These are phyloP conservation scores for Apis dorsata DNA, from an alignment of 1,140 invertebrate genomes.

Conservation along the genomic window DNA sequence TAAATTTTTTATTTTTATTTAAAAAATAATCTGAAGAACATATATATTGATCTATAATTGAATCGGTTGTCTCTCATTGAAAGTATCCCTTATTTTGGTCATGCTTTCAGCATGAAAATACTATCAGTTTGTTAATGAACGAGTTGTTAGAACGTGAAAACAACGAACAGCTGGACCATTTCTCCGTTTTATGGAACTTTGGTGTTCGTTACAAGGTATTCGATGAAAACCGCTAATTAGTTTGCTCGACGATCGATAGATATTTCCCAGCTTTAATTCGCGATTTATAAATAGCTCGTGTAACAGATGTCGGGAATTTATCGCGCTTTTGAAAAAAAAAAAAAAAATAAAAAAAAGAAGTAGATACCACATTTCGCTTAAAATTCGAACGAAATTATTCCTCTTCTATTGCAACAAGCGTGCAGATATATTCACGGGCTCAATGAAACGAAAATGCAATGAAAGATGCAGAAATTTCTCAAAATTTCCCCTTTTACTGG, in stretches of 20 bases:
- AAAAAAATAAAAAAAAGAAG: no score
- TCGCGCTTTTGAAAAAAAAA: no score
- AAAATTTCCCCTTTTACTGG: background rate
- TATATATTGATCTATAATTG: background rate
- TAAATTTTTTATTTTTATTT: no score
- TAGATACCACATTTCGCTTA: no score
- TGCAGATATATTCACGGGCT: background rate
- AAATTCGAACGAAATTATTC: background rate
- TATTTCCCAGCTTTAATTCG: background rate
- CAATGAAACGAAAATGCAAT: background rate
- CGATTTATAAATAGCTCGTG: background rate
- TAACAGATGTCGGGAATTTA: background rate
- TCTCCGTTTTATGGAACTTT: background rate
- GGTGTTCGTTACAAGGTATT: background rate
- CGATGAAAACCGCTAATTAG: conserved; percentile 22
- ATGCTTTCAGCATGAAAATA: background rate
- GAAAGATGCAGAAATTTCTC: background rate
- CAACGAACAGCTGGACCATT: background rate
- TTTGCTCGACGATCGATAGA: background rate
- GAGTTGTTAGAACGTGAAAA: background rate
- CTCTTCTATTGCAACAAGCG: background rate
- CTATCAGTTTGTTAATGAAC: conserved; percentile 11
- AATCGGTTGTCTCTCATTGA: background rate
- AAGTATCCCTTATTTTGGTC: background rate
- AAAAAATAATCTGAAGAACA: no score